These are phyloP conservation scores for Ctenosaura bakeri DNA, from an alignment of 2,797 vertebrate genomes.

Conservation along the genomic window DNA sequence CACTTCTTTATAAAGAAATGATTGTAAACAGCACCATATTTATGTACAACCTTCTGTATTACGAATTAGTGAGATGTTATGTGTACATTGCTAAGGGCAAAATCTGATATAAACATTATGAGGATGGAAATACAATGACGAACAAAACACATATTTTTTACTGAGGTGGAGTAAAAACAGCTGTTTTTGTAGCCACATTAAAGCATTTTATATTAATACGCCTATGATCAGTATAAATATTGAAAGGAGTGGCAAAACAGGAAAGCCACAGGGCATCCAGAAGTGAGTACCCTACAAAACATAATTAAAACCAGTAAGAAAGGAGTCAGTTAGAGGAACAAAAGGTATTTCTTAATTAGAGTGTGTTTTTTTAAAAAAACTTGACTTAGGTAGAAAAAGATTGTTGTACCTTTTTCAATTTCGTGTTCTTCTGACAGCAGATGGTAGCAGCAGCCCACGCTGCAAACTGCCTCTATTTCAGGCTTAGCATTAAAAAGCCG, in stretches of 20 bases:
- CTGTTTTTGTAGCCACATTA: conserved; percentile 57
- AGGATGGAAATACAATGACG: conserved; percentile 51
- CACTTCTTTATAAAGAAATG: background rate
- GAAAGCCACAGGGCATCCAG: conserved; percentile 50
- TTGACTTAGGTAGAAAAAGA: conserved; percentile 39
- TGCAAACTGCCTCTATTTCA: conserved; percentile 93
- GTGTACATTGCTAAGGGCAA: conserved; percentile 43
- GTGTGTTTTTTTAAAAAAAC: background rate
- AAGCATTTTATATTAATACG: conserved; percentile 48
- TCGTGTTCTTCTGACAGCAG: conserved; percentile 87
- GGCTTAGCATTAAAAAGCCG: conserved; percentile 90
- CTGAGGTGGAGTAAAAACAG: conserved; percentile 56
- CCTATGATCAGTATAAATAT: conserved; percentile 59
- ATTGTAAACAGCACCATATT: conserved; percentile 34
- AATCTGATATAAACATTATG: conserved; percentile 59
- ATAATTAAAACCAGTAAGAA: conserved; percentile 57
- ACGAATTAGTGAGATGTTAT: conserved; percentile 32
- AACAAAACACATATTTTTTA: conserved; percentile 56
- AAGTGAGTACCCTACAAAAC: conserved; percentile 38
- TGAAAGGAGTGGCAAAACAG: conserved; percentile 48
- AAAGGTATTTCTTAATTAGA: conserved; percentile 48
- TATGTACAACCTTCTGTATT: conserved; percentile 36
- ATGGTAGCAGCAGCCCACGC: conserved; percentile 90
- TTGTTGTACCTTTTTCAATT: conserved; percentile 80
- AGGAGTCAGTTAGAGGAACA: conserved; percentile 47